Percentiles rank a stretch among this genome's conserved stretches.
phyloP scores from a whole-genome alignment of 2,113 vertebrate genomes.

The Seriola quinqueradiata region DNA sequence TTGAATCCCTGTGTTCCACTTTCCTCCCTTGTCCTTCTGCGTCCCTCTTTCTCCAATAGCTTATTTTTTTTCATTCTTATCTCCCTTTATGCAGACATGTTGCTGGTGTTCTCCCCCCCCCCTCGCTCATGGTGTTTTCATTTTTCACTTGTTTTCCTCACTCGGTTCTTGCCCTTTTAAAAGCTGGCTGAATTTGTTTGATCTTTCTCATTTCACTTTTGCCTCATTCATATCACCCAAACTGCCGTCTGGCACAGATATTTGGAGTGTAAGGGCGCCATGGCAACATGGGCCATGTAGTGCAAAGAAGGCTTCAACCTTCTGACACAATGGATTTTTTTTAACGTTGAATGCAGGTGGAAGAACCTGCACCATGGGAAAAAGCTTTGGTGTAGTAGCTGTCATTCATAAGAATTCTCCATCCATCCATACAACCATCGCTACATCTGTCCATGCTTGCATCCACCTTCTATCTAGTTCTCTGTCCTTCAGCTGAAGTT shows the following conservation, averaged over 20 bases:
- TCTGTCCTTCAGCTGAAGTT: neutral
- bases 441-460: neutral
- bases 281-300: slow-evolving; percentile 33
- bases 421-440: neutral
- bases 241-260: slow-evolving; percentile 17
- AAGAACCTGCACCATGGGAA: neutral
- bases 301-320: neutral
- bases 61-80: slow-evolving; percentile 26
- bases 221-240: slow-evolving; percentile 12
- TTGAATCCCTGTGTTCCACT: neutral
- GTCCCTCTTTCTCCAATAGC: no score
- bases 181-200: slow-evolving; percentile 6
- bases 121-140: neutral
- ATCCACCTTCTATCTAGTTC: neutral
- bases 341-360: neutral
- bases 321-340: neutral
- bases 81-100: slow-evolving; percentile 45
- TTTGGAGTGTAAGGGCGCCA: slow-evolving; percentile 28
- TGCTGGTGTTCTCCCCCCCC: neutral
- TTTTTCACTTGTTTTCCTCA: slow-evolving; percentile 10
- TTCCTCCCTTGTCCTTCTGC: neutral
- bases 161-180: neutral
- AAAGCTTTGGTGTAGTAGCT: neutral
- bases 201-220: slow-evolving; percentile 38
- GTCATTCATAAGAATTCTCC: neutral